phyloP scores from a whole-genome alignment of 2,888 invertebrate genomes.

The Ornithoptera priamus region DNA sequence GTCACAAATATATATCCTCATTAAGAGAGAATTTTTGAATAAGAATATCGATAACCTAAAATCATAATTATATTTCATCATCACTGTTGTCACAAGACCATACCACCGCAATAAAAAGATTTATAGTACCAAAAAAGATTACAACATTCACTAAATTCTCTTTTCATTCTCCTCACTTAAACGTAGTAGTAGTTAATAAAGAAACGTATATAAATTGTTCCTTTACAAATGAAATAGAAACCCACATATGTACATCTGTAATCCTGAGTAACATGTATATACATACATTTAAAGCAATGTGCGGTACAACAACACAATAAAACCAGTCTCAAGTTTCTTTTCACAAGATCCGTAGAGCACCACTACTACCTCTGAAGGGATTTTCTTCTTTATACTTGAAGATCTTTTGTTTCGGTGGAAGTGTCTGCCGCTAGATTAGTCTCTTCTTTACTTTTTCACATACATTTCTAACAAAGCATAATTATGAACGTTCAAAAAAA shows the following conservation, averaged over 20 bases:
- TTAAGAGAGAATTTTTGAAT: too few species aligned
- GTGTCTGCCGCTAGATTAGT: constrained; percentile 12
- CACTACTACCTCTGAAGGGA: constrained; percentile 14
- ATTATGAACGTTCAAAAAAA: background rate
- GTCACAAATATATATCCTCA: too few species aligned
- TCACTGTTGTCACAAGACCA: too few species aligned
- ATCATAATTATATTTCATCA: too few species aligned
- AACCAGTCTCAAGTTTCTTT: constrained; percentile 17
- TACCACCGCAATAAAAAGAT: too few species aligned
- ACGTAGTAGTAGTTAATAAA: too few species aligned
- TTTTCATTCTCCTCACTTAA: too few species aligned
- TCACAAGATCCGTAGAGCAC: constrained; percentile 12
- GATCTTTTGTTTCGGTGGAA: constrained; percentile 14
- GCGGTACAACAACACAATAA: constrained; percentile 6
- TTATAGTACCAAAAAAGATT: too few species aligned
- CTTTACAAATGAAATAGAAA: background rate
- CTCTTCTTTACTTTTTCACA: background rate
- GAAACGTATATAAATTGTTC: background rate
- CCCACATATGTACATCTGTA: background rate
- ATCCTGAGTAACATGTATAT: background rate
- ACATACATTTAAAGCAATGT: background rate
- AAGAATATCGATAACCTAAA: too few species aligned
- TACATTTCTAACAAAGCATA: background rate
- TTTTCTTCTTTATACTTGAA: constrained; percentile 19
- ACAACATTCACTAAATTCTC: too few species aligned